These are phyloP conservation scores for Canis aureus DNA, from an alignment of 2,113 vertebrate genomes.

Conservation along the genomic window DNA sequence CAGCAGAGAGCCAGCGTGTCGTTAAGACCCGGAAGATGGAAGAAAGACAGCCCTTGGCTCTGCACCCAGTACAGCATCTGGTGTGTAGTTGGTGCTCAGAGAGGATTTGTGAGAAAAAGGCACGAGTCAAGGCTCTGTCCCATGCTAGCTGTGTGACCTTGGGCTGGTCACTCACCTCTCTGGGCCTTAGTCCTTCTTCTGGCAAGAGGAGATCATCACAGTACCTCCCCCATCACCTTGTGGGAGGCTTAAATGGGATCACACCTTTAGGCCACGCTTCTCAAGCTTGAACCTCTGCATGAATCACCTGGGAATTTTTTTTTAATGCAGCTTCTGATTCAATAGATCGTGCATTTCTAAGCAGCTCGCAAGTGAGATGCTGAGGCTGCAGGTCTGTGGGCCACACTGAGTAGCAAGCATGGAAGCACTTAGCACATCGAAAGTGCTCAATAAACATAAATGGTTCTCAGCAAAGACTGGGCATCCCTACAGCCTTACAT, in stretches of 20 bases:
- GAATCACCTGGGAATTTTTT: background rate
- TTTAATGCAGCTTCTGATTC: background rate
- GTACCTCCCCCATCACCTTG: too few species aligned
- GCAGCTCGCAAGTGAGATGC: background rate
- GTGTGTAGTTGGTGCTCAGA: background rate
- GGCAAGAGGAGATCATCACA: too few species aligned
- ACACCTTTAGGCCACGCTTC: too few species aligned
- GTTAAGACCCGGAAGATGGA: background rate
- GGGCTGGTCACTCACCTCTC: background rate
- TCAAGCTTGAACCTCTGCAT: background rate
- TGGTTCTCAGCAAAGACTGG: background rate
- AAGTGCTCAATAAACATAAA: background rate
- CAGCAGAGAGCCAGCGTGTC: background rate
- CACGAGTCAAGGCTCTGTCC: background rate
- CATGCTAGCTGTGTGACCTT: background rate
- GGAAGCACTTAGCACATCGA: rapidly evolving
- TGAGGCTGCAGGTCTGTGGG: background rate
- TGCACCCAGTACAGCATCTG: rapidly evolving
- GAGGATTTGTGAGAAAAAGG: too few species aligned
- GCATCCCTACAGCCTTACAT: rapidly evolving
- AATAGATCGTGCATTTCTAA: rapidly evolving
- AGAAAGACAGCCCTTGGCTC: background rate
- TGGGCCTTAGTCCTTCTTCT: background rate
- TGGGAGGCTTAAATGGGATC: background rate
- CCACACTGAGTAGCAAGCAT: background rate